A percentile compares a stretch with the other conserved stretches of the same genome.
Evolutionary conservation across 2,797 vertebrate species (phyloP).

Genomic region (Neosalanx taihuensis): DNA sequence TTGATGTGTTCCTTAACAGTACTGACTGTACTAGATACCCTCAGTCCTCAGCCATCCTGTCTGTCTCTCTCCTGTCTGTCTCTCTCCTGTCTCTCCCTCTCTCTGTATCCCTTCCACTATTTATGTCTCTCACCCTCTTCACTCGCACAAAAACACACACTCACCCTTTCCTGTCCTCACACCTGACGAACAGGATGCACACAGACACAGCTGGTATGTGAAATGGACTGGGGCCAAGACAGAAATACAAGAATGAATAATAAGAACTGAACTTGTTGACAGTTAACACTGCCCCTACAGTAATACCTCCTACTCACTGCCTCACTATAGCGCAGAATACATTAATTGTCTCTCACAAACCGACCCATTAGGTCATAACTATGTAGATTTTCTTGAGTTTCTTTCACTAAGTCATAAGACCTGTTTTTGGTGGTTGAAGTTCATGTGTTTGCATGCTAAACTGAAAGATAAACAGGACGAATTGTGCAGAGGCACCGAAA

Average conservation of each 20-base stretch:
- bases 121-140: constrained; percentile 5
- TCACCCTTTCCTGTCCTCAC: background rate
- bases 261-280: too few species aligned
- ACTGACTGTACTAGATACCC: constrained; percentile 28
- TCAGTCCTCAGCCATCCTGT: constrained; percentile 28
- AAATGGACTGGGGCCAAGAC: too few species aligned
- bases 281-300: background rate
- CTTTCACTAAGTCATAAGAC: too few species aligned
- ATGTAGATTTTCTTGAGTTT: too few species aligned
- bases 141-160: background rate
- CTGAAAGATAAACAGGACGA: too few species aligned
- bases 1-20: constrained; percentile 59
- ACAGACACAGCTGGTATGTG: background rate
- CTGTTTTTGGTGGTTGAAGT: too few species aligned
- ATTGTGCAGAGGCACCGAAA: too few species aligned
- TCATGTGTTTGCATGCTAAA: too few species aligned
- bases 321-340: background rate
- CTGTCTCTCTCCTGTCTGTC: constrained; percentile 3
- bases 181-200: background rate
- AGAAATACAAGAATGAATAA: too few species aligned
- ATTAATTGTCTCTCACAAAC: background rate
- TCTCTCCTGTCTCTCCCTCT: constrained; percentile 11
- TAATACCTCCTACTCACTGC: background rate
- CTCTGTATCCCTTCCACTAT: constrained; percentile 1
- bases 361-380: background rate